Base-by-base conservation (phyloP, 2,797 vertebrate species). In the Pogoniulus pusillus region DNA sequence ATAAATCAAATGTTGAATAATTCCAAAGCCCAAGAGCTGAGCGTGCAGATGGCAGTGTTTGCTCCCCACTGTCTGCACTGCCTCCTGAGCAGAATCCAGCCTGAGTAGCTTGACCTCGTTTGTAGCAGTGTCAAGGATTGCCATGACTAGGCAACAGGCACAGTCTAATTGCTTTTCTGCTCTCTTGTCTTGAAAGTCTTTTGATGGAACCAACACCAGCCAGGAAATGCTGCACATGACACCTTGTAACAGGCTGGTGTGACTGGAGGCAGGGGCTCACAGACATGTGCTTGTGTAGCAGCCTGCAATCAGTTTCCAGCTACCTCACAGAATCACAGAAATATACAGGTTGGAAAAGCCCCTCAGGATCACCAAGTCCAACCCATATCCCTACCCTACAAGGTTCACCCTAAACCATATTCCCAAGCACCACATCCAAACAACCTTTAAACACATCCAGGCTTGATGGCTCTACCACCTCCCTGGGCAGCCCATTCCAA, bases 1-100 rank as follows among this genome's bases (percentile, higher is more conserved):
- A 92, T 93, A 94, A 94, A 95, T 96, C 91, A 96, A 85, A 91
- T 0, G 0, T 77, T 89, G 60, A 95, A 92, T 87, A 66, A 89
- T 91, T 95, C 75, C 73, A 80, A 85, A 91, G 29, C 32, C 78
- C 72, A 66, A 7, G 77, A 91, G 95, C 80, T 45, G 62, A 90
- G 72, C 6, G 0, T 91, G 94, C 75, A 93, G 72, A 96, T 88
- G 83, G 70, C 93, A 90, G 62, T 39, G 62, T 79, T 68, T 95
- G 69, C 55, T 94, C 93, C 75, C 88, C 86, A 66, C 84, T 54
- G 91, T 53, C 12, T 78, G 65, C 81, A 49, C 84, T 77, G 90
- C 39, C 83, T 91, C 72, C 90, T 90, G 84, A 81, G 88, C 58
- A 83, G 59, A 58, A 90, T 91, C 85, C 69, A 91, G 54, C 85